Evolutionary conservation across 2,797 vertebrate species (phyloP).

Genomic region (Esox lucius): DNA sequence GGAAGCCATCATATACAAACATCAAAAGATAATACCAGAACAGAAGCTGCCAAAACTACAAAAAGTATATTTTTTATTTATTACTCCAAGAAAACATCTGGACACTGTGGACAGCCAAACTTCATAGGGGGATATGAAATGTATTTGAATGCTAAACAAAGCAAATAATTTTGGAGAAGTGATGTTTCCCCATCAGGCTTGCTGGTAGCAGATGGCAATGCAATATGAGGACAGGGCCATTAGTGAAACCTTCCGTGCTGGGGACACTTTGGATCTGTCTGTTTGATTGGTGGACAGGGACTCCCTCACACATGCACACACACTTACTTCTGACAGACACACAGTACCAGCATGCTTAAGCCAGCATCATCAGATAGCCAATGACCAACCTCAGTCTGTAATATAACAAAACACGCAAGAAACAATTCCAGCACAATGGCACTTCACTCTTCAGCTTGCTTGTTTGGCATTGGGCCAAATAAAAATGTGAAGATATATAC

Average conservation of each 20-base stretch:
- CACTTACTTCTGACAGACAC: too few relatives aligned
- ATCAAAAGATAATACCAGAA: too few relatives aligned
- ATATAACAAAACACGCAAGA: conserved; percentile 6
- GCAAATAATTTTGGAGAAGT: neutral
- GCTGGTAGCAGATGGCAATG: conserved; percentile 35
- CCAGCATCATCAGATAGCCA: conserved; percentile 31
- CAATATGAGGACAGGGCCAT: conserved; percentile 29
- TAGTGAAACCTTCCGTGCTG: conserved; percentile 21
- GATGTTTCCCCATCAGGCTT: conserved; percentile 34
- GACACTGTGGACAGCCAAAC: neutral
- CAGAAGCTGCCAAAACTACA: too few relatives aligned
- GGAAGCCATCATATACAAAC: too few relatives aligned
- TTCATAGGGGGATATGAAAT: neutral
- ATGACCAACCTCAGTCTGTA: neutral
- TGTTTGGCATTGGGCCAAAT: neutral
- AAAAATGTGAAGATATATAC: too few relatives aligned
- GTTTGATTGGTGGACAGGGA: neutral
- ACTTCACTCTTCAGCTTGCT: neutral
- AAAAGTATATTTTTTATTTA: too few relatives aligned
- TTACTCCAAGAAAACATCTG: neutral
- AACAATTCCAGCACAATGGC: conserved; percentile 13
- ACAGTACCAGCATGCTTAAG: conserved; percentile 7
- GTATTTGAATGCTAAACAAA: neutral
- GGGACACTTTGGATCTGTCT: neutral
- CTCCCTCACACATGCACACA: neutral